Conservation (phyloP, 2,888 invertebrate genomes). For the Epistrophe grossulariae region DNA sequence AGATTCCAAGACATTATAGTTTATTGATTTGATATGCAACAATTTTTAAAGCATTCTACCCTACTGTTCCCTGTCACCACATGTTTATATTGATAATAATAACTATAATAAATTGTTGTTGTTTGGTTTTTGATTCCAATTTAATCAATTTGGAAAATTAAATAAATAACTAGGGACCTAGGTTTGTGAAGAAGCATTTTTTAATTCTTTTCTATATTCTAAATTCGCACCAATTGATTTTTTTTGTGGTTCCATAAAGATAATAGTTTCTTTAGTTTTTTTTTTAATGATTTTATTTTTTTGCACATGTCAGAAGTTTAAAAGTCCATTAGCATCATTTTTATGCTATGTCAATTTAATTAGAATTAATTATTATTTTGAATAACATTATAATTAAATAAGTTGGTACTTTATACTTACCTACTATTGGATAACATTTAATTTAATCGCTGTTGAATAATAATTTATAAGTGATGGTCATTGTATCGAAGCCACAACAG, state of each 20-base stretch:
- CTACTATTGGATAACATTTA: no score
- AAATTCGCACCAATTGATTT: not conserved
- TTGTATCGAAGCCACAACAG: not conserved
- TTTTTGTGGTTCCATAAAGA: not conserved
- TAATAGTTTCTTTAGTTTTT: not conserved
- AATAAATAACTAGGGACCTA: not conserved
- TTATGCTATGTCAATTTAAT: constrained; percentile 65
- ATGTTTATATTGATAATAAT: not conserved
- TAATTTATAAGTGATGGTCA: not conserved
- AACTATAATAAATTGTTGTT: not conserved
- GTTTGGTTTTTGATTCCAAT: not conserved
- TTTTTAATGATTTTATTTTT: not conserved
- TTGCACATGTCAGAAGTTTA: constrained; percentile 9
- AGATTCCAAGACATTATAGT: no score
- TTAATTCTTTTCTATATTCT: not conserved
- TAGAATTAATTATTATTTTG: constrained; percentile 53
- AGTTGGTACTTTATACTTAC: not conserved
- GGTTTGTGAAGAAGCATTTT: not conserved
- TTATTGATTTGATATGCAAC: not conserved
- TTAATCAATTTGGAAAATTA: constrained; percentile 5
- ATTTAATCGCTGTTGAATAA: not conserved
- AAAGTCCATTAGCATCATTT: constrained; percentile 9
- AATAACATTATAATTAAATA: not conserved
- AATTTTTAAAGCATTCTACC: not conserved
- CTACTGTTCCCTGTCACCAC: not conserved